phyloP scores from a whole-genome alignment of 2,797 vertebrate species.

The Potorous gilbertii region DNA sequence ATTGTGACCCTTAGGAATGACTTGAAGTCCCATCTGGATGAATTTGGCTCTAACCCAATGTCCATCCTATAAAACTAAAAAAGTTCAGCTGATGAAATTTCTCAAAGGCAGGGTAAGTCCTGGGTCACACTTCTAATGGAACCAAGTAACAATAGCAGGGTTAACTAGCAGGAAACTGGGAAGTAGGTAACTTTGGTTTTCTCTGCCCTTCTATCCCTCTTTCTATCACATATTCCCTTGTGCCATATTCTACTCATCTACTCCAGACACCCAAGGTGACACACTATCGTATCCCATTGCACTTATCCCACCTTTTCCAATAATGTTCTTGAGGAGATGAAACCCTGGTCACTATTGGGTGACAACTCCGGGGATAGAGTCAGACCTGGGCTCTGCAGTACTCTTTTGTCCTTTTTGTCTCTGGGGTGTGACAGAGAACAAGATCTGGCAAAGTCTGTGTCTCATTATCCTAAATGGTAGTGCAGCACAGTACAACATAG shows the following conservation, averaged over 20 bases:
- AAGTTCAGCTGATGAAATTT: not conserved
- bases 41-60: not conserved
- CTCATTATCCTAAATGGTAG: not conserved
- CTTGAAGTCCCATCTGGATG: not conserved
- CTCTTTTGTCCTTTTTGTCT: not conserved
- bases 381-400: not conserved
- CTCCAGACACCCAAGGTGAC: not conserved
- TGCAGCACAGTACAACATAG: not conserved
- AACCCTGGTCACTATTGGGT: not conserved
- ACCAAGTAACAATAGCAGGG: not conserved
- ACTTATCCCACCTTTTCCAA: not conserved
- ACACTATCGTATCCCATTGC: not conserved
- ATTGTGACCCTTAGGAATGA: not conserved
- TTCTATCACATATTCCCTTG: not conserved
- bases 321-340: not conserved
- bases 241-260: not conserved
- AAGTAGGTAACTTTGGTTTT: not conserved
- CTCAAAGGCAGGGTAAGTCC: not conserved
- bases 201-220: not conserved
- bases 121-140: not conserved
- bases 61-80: not conserved
- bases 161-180: not conserved
- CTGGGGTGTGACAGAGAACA: not conserved
- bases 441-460: not conserved
- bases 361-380: not conserved